Conservation (phyloP, 2,113 vertebrate genomes). For the Myrmecobius fasciatus region DNA sequence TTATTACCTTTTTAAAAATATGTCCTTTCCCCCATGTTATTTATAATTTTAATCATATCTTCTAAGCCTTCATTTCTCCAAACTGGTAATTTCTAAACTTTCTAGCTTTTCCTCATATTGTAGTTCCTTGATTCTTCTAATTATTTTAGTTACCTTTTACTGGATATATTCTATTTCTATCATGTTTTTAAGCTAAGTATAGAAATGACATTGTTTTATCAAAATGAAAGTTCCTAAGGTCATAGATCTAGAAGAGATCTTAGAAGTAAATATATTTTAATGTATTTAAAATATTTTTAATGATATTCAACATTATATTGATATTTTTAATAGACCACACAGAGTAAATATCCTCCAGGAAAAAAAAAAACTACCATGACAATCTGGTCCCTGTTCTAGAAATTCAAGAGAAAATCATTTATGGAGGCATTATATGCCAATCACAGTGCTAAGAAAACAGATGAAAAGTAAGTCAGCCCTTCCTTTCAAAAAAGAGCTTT, state of each 20-base stretch:
- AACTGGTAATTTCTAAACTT: background rate
- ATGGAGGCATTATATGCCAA: background rate
- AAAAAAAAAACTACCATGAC: background rate
- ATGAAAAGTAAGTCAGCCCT: background rate
- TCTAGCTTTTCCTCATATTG: background rate
- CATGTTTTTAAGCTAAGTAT: background rate
- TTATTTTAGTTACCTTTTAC: background rate
- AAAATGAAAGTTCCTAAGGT: background rate
- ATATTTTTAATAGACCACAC: background rate
- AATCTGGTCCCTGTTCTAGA: background rate
- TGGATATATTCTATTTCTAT: background rate
- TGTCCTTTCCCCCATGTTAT: background rate
- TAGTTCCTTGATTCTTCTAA: background rate
- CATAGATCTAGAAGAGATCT: background rate
- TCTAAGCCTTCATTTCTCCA: background rate
- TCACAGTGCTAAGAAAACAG: background rate
- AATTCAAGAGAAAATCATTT: background rate
- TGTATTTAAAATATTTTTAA: background rate
- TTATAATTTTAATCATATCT: background rate
- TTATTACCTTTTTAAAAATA: background rate
- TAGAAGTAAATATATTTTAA: background rate
- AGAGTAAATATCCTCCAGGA: background rate
- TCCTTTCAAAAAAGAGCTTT: background rate
- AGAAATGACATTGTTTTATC: background rate
- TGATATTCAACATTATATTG: background rate